Evolutionary conservation across 2,888 invertebrate species (phyloP), one percentile per base, ranked within the genome.

Genomic region (Amphipyra tragopoginis): DNA sequence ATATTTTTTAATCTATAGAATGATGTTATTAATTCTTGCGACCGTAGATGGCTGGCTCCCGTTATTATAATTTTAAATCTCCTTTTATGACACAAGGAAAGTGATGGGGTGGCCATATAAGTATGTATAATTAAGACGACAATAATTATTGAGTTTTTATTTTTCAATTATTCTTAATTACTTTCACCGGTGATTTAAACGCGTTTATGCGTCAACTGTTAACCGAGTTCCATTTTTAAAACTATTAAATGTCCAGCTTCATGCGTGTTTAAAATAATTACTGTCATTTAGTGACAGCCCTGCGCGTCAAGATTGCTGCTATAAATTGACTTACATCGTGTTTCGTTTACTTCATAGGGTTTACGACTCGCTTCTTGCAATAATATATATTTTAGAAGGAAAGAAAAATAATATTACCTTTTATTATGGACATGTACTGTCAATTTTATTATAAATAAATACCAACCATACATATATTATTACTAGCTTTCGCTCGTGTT

Each of bases 401-500:
- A 29, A 7, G 7, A 29, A 29, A 29, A 29, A 29, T 5, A 29
- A 5, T 29, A 29, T 29, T 4, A 7, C 29, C 5, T 29, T 29
- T 21, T 21, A n/a, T 29, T 29, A 29, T 5, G 29, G 3, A 29
- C 29, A 5, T 5, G 29, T 5, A 29, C 4, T n/a, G 29, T 29
- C 5, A 7, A 0, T 40, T 66, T 66, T 60, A 67, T 40, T 36
- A 13, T 36, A 14, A 40, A 13, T 52, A 49, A 66, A 36, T 49
- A 49, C 43, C 10, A 9, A 21, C 21, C 21, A 21, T 21, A 21
- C 21, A 2, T 2, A 21, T 33, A 4, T 33, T 33, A 33, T 6
- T 33, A 33, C n/a, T n/a, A n/a, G n/a, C n/a, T n/a, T n/a, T n/a
- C n/a, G n/a, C n/a, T n/a, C n/a, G n/a, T n/a, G n/a, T n/a, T n/a